Base-by-base conservation (phyloP, 53 echinoderm and acorn worm genomes). In the Echinometra lucunter region DNA sequence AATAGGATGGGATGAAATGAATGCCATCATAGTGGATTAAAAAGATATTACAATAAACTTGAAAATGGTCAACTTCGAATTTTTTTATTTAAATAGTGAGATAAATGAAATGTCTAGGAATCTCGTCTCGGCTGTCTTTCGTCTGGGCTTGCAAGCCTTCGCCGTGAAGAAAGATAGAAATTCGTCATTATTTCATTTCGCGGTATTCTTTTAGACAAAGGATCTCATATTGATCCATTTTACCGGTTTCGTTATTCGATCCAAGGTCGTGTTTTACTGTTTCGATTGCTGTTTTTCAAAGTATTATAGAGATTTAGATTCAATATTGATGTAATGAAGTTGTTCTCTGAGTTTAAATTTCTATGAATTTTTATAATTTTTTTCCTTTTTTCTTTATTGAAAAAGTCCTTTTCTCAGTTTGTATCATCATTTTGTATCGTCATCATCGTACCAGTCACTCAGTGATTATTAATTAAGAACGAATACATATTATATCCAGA, bases 161-260 rank as follows among this genome's bases (percentile, higher is more conserved):
- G 21, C 78, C 88, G 28, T 15, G 32, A 0, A 49, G 9, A 53
- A 34, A 88, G 55, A 88, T 55, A 30, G 49, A 53, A n/a, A 88
- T 88, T 88, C 88, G 56, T 88, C 88, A 88, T 88, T 55, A 28
- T 88, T 53, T 23, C 18, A 40, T 55, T 88, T 88, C 28, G 88
- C 88, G 88, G 88, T 88, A 88, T 88, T 88, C 37, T 45, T 45
- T 45, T 45, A 23, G 44, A 19, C 83, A 53, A 18, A 53, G 49
- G 88, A 32, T 47, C 45, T 1, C n/a, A 85, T 32, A 88, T 88
- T 88, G 88, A 88, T 56, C 83, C 88, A 55, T 88, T 55, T n/a
- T 53, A 88, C 88, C 88, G 88, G 88, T 88, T 88, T 88, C 88
- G 88, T 25, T 88, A 6, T 88, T 4, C 56, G 44, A 49, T 55